Percentiles rank a stretch among this genome's conserved stretches.
Evolutionary conservation across 1,140 invertebrate species (phyloP).

Genomic region (Dendroctonus ponderosae): DNA sequence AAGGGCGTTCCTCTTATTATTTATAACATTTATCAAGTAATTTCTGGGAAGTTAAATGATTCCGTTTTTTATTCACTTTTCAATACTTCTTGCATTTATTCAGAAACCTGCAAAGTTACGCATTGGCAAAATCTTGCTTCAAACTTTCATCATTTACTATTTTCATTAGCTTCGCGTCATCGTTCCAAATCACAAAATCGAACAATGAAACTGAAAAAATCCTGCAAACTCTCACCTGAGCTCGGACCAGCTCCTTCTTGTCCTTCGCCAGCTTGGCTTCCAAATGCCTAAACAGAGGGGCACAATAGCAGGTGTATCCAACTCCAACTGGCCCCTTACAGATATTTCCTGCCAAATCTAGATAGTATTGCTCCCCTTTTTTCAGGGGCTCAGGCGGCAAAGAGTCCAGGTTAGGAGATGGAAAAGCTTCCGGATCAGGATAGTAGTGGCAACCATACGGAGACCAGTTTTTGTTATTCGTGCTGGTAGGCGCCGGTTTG

Average conservation of each 20-base stretch:
- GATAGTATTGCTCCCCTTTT: slow-evolving; percentile 90
- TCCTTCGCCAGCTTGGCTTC: slow-evolving; percentile 82
- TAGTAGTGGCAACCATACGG: slow-evolving; percentile 89
- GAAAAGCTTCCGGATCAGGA: slow-evolving; percentile 77
- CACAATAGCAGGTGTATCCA: slow-evolving; percentile 74
- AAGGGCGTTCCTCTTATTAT: no score
- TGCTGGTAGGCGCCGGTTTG: not conserved
- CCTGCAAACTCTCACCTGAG: slow-evolving; percentile 58
- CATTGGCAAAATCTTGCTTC: no score
- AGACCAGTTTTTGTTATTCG: slow-evolving; percentile 63
- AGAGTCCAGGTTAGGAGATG: slow-evolving; percentile 79
- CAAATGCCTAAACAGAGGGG: slow-evolving; percentile 81
- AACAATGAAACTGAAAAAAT: no score
- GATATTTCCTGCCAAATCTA: slow-evolving; percentile 94
- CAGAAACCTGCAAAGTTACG: not conserved
- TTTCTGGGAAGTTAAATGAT: no score
- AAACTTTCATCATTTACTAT: no score
- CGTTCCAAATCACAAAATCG: not conserved
- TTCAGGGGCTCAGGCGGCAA: slow-evolving; percentile 81
- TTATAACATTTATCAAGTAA: no score
- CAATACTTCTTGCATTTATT: not conserved
- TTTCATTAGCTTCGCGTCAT: not conserved
- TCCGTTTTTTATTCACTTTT: not conserved
- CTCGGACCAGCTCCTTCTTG: slow-evolving; percentile 79
- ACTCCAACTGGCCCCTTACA: slow-evolving; percentile 90